Base-by-base conservation (phyloP, 2,113 vertebrate species). In the Microcebus griseorufus region DNA sequence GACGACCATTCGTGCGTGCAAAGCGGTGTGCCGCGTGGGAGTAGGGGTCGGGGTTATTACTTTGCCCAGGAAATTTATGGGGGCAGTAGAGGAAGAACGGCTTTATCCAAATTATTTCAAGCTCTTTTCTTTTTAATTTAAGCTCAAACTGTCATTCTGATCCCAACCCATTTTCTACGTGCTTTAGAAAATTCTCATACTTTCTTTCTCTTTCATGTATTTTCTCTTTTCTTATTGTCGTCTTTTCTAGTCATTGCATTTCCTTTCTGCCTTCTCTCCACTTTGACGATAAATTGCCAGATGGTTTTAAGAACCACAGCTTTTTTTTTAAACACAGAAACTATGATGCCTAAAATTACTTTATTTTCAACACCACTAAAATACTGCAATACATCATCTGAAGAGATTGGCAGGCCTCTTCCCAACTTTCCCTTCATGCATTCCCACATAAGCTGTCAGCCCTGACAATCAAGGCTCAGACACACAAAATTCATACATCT, bases 341-440 rank as follows among this genome's bases (percentile, higher is more conserved):
- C 34, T 79, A 75, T 76, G 93, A 91, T 91, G 73, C 69, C 96
- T 93, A 95, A 96, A 97, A 96, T 97, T n/a, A 96, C 89, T 97
- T 96, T 72, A 73, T 94, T 96, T 96, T 91, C 95, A 92, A 94
- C 93, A 87, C 82, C 76, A 89, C 83, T 79, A 37, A 95, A 92
- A 95, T 81, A 53, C 93, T 69, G 73, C n/a, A 76, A 93, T 79
- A 60, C n/a, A 76, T 88, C 79, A 53, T 87, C 78, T 34, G 16
- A 53, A 16, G 75, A 89, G 89, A 94, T 0, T 72, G 83, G 91
- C 89, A 95, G 72, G 62, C 75, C 6, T 42, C 90, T 84, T 81
- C n/a, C 82, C 69, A 48, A 62, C 45, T 55, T 51, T 64, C 79
- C 75, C 85, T 69, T 51, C 73, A 1, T n/a, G 22, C 18, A 10